phyloP scores from a whole-genome alignment of 2,113 vertebrate genomes.

The Collichthys lucidus region DNA sequence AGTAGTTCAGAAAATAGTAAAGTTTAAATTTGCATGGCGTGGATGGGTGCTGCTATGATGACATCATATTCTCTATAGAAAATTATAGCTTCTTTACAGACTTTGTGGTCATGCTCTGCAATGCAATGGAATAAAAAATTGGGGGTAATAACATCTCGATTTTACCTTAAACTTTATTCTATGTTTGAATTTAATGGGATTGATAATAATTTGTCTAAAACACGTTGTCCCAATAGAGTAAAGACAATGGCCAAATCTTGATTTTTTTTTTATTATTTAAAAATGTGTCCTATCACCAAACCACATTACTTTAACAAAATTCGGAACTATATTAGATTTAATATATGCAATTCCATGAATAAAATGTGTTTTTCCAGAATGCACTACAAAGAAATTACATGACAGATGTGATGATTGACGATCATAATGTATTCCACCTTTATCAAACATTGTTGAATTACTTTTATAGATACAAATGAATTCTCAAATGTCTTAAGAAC shows the following conservation, averaged over 20 bases:
- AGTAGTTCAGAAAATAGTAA: neutral
- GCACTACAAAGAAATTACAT: neutral
- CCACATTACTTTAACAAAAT: neutral
- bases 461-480: neutral
- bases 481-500: neutral
- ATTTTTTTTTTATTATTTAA: neutral
- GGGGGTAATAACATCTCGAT: neutral
- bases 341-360: neutral
- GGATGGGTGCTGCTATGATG: neutral
- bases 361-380: neutral
- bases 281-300: neutral
- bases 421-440: neutral
- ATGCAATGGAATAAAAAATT: neutral
- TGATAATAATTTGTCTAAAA: neutral
- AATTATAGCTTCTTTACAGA: neutral
- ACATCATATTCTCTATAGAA: neutral
- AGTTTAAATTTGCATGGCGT: neutral
- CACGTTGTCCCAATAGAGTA: neutral
- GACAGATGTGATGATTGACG: constrained; percentile 9
- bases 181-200: neutral
- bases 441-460: neutral
- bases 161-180: neutral
- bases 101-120: neutral
- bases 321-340: neutral
- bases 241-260: too few relatives aligned